Conservation (phyloP, 2,797 vertebrate species). For the Bufotes viridis region DNA sequence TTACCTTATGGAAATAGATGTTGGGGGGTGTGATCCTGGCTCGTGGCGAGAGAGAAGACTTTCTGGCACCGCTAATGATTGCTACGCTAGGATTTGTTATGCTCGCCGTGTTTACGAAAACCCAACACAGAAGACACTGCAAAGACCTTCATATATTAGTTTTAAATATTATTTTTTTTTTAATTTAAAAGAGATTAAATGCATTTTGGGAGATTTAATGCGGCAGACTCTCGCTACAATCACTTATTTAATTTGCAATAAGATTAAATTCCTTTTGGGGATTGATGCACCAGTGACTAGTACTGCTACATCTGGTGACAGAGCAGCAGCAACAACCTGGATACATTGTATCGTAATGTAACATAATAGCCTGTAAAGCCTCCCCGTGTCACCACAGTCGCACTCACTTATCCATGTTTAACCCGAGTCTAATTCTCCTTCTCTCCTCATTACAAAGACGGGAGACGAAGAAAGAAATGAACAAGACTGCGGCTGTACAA, state of each 20-base stretch:
- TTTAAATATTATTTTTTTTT: conserved; percentile 1
- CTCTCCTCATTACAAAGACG: neutral
- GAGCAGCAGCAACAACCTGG: conserved; percentile 6
- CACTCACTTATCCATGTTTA: conserved; percentile 14
- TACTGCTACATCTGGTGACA: conserved; percentile 4
- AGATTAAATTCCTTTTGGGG: conserved; percentile 58
- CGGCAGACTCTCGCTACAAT: conserved; percentile 25
- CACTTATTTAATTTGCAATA: conserved; percentile 56
- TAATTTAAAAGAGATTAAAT: conserved; percentile 61
- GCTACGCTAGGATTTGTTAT: conserved; percentile 70
- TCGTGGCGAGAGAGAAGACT: conserved; percentile 50
- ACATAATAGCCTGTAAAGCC: conserved; percentile 16
- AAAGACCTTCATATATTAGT: conserved; percentile 3
- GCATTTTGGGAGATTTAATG: conserved; percentile 36
- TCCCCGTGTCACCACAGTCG: neutral
- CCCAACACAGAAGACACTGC: conserved; percentile 18
- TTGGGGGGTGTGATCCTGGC: conserved; percentile 60
- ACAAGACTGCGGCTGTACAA: too few species aligned
- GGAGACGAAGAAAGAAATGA: neutral
- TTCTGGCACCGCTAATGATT: conserved; percentile 64
- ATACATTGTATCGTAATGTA: conserved; percentile 6
- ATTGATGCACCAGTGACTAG: conserved; percentile 34
- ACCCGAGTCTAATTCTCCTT: neutral
- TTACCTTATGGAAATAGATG: conserved; percentile 68
- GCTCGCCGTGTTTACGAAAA: conserved; percentile 55